These are phyloP conservation scores for Thymallus thymallus DNA, from an alignment of 2,113 vertebrate species.

Conservation along the genomic window DNA sequence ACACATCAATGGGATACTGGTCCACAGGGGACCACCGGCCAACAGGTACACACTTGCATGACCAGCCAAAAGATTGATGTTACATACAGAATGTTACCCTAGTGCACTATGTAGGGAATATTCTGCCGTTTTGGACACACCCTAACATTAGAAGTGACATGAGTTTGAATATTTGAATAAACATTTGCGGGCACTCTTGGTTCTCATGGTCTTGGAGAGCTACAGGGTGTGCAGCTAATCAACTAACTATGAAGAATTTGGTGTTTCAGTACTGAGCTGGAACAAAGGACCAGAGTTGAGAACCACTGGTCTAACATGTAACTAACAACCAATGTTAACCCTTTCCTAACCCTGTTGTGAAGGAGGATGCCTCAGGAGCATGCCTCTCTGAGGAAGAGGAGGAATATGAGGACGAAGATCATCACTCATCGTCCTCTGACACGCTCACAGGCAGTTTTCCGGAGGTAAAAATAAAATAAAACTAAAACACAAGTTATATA, in stretches of 20 bases:
- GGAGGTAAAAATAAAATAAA: conserved; percentile 62
- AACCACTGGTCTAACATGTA: not conserved
- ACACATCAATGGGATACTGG: not conserved
- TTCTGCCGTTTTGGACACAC: too few relatives aligned
- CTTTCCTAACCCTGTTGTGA: conserved; percentile 24
- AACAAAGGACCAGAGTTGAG: too few relatives aligned
- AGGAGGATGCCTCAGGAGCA: conserved; percentile 59
- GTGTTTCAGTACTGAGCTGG: too few relatives aligned
- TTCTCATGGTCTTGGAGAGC: too few relatives aligned
- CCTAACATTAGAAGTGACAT: too few relatives aligned
- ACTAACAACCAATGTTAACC: not conserved
- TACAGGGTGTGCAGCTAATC: too few relatives aligned
- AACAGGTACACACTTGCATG: not conserved
- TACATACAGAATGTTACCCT: too few relatives aligned
- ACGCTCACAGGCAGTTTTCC: conserved; percentile 71
- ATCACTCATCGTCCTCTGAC: conserved; percentile 73
- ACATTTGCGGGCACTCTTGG: too few relatives aligned
- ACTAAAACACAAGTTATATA: not conserved
- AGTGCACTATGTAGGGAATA: too few relatives aligned
- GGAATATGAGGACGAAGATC: conserved; percentile 58
- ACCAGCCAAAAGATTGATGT: not conserved
- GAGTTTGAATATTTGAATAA: too few relatives aligned
- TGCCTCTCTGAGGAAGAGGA: conserved; percentile 52
- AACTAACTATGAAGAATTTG: too few relatives aligned
- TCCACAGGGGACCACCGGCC: not conserved